These are phyloP conservation scores for Leptodactylus fuscus DNA, from an alignment of 2,113 vertebrate genomes.

Conservation along the genomic window DNA sequence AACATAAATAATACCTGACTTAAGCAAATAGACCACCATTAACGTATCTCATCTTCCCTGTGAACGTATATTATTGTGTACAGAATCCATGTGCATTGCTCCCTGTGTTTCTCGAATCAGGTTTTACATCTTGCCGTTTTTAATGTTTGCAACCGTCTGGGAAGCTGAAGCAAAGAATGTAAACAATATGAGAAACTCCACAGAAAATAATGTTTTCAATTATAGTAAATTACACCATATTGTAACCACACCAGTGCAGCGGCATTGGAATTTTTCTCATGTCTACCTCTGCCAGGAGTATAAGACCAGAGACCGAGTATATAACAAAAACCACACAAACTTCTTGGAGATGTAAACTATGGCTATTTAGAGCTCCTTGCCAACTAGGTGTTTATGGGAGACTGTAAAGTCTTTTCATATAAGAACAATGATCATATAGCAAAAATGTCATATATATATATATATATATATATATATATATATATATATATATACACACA, in stretches of 20 bases:
- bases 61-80: too few species aligned
- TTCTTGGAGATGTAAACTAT: not conserved
- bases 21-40: not conserved
- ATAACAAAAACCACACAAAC: not conserved
- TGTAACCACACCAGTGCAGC: not conserved
- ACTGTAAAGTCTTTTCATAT: not conserved
- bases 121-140: not conserved
- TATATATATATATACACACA: too few species aligned
- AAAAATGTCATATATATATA: not conserved
- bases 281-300: not conserved
- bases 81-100: not conserved
- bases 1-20: not conserved
- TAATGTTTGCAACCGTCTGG: not conserved
- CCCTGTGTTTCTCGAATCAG: not conserved
- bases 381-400: not conserved
- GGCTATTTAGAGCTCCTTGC: not conserved
- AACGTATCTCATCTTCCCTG: not conserved
- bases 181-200: not conserved
- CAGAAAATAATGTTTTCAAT: not conserved
- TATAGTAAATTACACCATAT: not conserved
- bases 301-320: not conserved
- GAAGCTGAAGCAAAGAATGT: not conserved
- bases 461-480: too few species aligned
- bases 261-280: not conserved
- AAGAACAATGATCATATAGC: not conserved